Evolutionary conservation across 2,113 vertebrate species (phyloP).

Genomic region (Pseudorasbora parva): DNA sequence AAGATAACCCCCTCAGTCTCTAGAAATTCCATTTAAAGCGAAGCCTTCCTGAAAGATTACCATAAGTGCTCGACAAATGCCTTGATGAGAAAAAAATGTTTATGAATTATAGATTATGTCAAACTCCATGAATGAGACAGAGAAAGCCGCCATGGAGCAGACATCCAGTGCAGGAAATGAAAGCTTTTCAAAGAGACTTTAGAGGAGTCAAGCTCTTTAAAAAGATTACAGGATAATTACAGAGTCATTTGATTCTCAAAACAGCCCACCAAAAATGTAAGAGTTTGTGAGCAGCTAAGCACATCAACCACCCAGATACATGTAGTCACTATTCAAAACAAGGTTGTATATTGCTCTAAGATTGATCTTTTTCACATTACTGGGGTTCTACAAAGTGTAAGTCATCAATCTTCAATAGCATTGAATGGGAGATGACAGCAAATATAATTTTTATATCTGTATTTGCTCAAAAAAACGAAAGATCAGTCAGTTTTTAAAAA

Average conservation of each 20-base stretch:
- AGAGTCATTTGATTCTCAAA: neutral
- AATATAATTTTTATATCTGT: too few species aligned
- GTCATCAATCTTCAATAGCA: too few species aligned
- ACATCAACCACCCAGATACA: neutral
- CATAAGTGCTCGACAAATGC: slow-evolving; percentile 43
- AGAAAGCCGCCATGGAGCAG: neutral
- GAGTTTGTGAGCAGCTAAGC: neutral
- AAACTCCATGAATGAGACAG: slow-evolving; percentile 18
- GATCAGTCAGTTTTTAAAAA: too few species aligned
- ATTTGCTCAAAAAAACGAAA: too few species aligned
- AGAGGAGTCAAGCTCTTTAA: slow-evolving; percentile 18
- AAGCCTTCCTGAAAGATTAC: slow-evolving; percentile 52
- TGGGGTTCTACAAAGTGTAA: too few species aligned
- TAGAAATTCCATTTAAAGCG: slow-evolving; percentile 49
- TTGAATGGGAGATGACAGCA: too few species aligned
- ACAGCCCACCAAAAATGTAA: neutral
- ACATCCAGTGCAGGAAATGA: slow-evolving; percentile 50
- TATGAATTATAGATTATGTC: slow-evolving; percentile 55
- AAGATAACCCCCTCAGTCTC: slow-evolving; percentile 25
- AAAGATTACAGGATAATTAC: slow-evolving; percentile 40
- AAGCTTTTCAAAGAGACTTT: slow-evolving; percentile 31
- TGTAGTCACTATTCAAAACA: slow-evolving; percentile 3
- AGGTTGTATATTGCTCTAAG: neutral
- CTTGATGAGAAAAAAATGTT: neutral
- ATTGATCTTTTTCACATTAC: neutral